These are phyloP conservation scores for Ophion costatus DNA, from an alignment of 2,888 invertebrate genomes.

Conservation along the genomic window DNA sequence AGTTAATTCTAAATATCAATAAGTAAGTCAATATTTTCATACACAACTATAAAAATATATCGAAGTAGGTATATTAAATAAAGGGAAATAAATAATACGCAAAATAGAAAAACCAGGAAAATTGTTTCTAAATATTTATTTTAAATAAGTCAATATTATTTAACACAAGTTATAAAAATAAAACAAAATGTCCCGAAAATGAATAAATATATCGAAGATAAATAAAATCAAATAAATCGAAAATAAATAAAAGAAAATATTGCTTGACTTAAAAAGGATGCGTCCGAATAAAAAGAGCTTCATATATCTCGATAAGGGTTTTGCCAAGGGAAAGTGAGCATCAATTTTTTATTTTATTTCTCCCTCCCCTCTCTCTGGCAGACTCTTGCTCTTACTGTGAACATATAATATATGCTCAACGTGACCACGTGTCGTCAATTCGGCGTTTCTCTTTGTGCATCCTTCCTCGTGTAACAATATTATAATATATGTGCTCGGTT, in stretches of 20 bases:
- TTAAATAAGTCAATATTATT: background rate
- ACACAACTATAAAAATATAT: too few species aligned
- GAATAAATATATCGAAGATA: too few species aligned
- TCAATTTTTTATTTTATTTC: background rate
- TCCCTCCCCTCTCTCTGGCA: background rate
- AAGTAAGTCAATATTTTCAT: too few species aligned
- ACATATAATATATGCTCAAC: slow-evolving; percentile 31
- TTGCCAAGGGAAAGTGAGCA: slow-evolving; percentile 27
- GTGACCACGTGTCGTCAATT: slow-evolving; percentile 47
- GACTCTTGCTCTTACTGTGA: background rate
- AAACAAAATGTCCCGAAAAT: background rate
- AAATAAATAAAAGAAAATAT: background rate
- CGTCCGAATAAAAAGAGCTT: background rate
- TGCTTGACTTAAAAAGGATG: background rate
- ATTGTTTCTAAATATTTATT: background rate
- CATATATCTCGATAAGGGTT: background rate
- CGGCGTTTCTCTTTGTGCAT: slow-evolving; percentile 43
- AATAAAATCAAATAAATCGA: background rate
- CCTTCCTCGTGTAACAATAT: slow-evolving; percentile 48
- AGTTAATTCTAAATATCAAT: too few species aligned
- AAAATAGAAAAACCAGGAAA: background rate
- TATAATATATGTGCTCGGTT: slow-evolving; percentile 52
- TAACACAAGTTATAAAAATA: background rate
- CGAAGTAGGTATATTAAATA: background rate
- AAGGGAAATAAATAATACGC: background rate